Percentiles rank a stretch among this genome's conserved stretches.
phyloP scores from a whole-genome alignment of 2,888 invertebrate genomes.

The Stictocephala bisonia region DNA sequence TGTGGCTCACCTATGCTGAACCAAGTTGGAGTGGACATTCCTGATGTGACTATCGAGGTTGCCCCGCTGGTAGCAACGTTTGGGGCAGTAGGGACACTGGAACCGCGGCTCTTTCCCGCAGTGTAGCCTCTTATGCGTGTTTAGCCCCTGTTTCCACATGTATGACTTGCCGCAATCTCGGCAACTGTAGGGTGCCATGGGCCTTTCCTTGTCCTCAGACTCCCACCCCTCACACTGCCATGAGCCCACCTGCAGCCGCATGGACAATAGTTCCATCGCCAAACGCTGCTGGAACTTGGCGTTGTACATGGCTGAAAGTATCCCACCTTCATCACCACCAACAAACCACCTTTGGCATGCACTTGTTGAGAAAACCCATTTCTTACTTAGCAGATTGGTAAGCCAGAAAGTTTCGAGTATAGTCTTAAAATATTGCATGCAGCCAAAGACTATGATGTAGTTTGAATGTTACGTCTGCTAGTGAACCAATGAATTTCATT shows the following conservation, averaged over 20 bases:
- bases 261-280: slow-evolving; percentile 33
- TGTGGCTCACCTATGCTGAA: not conserved
- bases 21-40: slow-evolving; percentile 41
- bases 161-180: slow-evolving; percentile 52
- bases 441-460: no score
- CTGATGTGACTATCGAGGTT: slow-evolving; percentile 55
- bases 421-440: no score
- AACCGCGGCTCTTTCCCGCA: slow-evolving; percentile 60
- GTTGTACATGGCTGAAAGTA: slow-evolving; percentile 6
- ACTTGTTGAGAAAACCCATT: no score
- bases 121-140: slow-evolving; percentile 57
- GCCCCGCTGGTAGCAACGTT: slow-evolving; percentile 55
- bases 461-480: no score
- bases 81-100: slow-evolving; percentile 56
- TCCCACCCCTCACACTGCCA: not conserved
- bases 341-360: not conserved
- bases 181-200: slow-evolving; percentile 45
- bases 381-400: no score
- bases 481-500: no score
- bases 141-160: slow-evolving; percentile 54
- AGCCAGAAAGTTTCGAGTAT: no score
- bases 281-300: slow-evolving; percentile 33
- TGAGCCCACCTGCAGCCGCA: slow-evolving; percentile 24
- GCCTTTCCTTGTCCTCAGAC: not conserved
- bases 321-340: slow-evolving; percentile 9